Evolutionary conservation across 2,797 vertebrate genomes (phyloP).

Genomic region (Chromobotia macracanthus): DNA sequence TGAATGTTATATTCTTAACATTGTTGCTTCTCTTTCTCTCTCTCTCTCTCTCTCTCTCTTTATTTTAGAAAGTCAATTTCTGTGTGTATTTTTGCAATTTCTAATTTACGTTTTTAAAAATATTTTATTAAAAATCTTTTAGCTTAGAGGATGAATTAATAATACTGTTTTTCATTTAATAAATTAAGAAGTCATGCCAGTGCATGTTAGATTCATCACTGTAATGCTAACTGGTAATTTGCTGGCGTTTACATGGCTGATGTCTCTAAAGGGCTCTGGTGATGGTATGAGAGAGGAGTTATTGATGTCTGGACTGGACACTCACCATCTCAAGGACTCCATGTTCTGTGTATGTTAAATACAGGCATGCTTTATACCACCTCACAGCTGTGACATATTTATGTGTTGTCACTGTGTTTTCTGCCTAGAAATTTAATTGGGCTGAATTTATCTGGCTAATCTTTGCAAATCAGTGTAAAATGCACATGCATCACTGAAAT

Average conservation of each 20-base stretch:
- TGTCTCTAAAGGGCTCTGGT: constrained; percentile 50
- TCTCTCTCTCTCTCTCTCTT: neutral
- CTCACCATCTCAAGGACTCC: constrained; percentile 10
- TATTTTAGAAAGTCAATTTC: too few relatives aligned
- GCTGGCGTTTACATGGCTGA: constrained; percentile 53
- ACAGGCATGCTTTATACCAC: neutral
- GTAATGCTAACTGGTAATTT: constrained; percentile 48
- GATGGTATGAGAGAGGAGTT: constrained; percentile 51
- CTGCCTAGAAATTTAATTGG: neutral
- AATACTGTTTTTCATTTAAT: neutral
- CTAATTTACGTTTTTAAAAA: too few relatives aligned
- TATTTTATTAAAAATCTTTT: too few relatives aligned
- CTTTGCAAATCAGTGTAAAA: neutral
- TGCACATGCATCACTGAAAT: neutral
- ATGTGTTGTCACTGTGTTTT: constrained; percentile 20
- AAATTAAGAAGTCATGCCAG: constrained; percentile 54
- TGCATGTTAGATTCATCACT: constrained; percentile 47
- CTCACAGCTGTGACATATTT: constrained; percentile 3
- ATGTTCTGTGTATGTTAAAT: constrained; percentile 55
- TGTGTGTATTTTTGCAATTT: too few relatives aligned
- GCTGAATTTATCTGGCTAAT: neutral
- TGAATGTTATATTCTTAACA: constrained; percentile 68
- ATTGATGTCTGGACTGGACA: constrained; percentile 51
- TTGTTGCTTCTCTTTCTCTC: constrained; percentile 15
- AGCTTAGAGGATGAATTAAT: too few relatives aligned